Conservation (phyloP, 1,140 invertebrate species). For the Periplaneta americana region DNA sequence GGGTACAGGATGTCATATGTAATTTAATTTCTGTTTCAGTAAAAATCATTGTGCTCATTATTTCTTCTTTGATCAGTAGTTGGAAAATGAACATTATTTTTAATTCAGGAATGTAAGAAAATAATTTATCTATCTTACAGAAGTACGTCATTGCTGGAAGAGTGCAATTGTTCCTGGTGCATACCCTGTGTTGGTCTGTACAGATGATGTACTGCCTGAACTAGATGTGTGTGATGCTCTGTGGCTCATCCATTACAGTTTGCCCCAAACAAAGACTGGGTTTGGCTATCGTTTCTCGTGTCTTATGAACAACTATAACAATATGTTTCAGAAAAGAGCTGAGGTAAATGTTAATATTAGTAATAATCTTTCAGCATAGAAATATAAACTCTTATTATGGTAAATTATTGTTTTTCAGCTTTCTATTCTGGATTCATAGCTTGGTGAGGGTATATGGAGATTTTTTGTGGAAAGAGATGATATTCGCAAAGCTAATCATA, state of each 20-base stretch:
- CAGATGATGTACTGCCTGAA: constrained; percentile 34
- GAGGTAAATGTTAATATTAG: constrained; percentile 29
- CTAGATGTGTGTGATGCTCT: constrained; percentile 34
- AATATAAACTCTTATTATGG: too few relatives aligned
- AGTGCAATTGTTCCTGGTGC: not conserved
- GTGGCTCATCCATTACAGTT: constrained; percentile 38
- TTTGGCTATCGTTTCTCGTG: constrained; percentile 39
- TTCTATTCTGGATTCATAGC: too few relatives aligned
- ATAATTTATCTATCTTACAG: not conserved
- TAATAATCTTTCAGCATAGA: too few relatives aligned
- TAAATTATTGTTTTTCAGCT: too few relatives aligned
- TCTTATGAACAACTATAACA: constrained; percentile 31
- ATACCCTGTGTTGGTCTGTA: constrained; percentile 37
- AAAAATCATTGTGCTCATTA: too few relatives aligned
- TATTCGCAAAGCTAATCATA: too few relatives aligned
- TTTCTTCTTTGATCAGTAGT: not conserved
- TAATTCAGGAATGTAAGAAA: not conserved
- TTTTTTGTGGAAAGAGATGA: too few relatives aligned
- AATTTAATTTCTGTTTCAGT: too few relatives aligned
- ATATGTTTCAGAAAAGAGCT: constrained; percentile 18
- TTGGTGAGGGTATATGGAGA: too few relatives aligned
- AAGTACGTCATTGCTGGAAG: not conserved
- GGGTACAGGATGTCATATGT: too few relatives aligned
- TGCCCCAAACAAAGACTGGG: constrained; percentile 31
- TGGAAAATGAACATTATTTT: not conserved